Base-by-base conservation (phyloP, 2,888 invertebrate genomes). In the Trichogramma evanescens region DNA sequence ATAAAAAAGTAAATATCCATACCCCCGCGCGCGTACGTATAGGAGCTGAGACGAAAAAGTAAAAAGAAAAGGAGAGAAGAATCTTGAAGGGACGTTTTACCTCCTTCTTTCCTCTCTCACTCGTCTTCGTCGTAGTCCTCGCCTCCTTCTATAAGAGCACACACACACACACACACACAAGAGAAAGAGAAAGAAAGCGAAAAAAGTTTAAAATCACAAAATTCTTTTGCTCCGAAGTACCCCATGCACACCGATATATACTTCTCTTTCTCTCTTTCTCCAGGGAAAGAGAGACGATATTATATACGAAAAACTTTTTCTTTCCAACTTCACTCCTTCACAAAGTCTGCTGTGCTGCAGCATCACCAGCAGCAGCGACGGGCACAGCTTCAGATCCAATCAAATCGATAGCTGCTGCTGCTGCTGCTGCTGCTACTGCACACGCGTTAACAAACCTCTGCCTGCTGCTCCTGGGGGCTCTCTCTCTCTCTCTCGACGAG, bases 141-240 rank as follows among this genome's bases (percentile, higher is more conserved):
- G 41, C 55, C 5, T 26, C 9, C 6, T 42, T n/a, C 26, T 45
- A 8, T 3, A 1, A 13, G 13, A 13, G 13, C 13, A 13, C 13
- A 13, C 13, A 2, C 13, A 13, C 13, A 13, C 13, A 13, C 13
- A 2, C 13, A 13, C 13, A 13, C 13, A 13, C 13, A 13, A 13
- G 13, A 13, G 13, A 13, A 13, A 13, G 13, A 13, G 13, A 13
- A 13, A 13, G 13, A 13, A 13, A 13, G 10, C 43, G 43, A 54
- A 60, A 59, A 63, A 63, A 63, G 53, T 63, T 63, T 63, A 58
- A 63, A 63, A 63, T 63, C 63, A 63, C 60, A 63, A 58, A 63
- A 63, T 63, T 63, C 56, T 63, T 59, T 56, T 43, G 59, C 13
- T 38, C 55, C 58, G 60, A 54, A 61, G 63, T 63, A 63, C 54